A percentile compares a stretch with the other conserved stretches of the same genome.
These are phyloP conservation scores for Platyura marginata DNA, from an alignment of 1,140 invertebrate genomes.

Conservation along the genomic window DNA sequence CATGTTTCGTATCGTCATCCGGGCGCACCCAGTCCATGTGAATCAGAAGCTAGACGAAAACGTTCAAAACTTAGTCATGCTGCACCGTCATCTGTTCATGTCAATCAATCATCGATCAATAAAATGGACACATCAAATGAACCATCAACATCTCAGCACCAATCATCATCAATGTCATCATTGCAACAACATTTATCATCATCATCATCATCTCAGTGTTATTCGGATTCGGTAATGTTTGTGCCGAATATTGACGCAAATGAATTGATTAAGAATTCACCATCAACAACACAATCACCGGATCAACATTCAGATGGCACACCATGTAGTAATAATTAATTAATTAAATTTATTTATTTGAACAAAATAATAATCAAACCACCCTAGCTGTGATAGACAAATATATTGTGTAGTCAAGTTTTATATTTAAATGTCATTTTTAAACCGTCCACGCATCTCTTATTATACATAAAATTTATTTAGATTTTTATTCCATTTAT, in stretches of 20 bases:
- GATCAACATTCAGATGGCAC: background rate
- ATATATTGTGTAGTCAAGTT: too few relatives aligned
- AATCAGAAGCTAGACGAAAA: conserved; percentile 19
- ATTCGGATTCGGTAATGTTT: too few relatives aligned
- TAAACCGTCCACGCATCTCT: too few relatives aligned
- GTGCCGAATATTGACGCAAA: too few relatives aligned
- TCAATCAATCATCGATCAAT: too few relatives aligned
- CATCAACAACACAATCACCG: background rate
- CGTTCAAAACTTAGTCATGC: conserved; percentile 2
- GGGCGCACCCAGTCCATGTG: conserved; percentile 25
- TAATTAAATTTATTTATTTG: background rate
- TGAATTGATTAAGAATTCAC: background rate
- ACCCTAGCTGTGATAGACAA: background rate
- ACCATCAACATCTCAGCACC: background rate
- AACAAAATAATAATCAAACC: background rate
- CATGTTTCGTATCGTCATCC: conserved; percentile 74
- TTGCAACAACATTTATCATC: background rate
- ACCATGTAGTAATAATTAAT: background rate
- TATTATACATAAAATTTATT: too few relatives aligned
- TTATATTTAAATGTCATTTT: too few relatives aligned
- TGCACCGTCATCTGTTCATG: background rate
- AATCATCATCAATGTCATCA: background rate
- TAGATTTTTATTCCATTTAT: too few relatives aligned
- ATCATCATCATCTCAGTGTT: too few relatives aligned
- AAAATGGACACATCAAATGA: background rate